Evolutionary conservation across 2,113 vertebrate species (phyloP).

Genomic region (Oenanthe melanoleuca): DNA sequence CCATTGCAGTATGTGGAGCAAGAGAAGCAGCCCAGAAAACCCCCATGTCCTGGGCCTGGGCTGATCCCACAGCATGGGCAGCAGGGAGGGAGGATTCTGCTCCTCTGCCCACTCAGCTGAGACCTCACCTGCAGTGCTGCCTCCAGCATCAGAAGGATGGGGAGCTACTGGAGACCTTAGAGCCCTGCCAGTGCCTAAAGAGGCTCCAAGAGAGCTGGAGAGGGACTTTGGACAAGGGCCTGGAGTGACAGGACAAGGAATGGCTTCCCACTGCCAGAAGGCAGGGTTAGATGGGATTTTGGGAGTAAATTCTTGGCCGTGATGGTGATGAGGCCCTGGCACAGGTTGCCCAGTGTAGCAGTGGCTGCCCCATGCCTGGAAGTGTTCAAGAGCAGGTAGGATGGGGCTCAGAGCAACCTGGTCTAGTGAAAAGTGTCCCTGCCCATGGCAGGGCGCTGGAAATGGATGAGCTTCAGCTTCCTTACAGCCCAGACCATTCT

Average conservation of each 20-base stretch:
- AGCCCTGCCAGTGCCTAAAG: background rate
- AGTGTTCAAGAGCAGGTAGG: background rate
- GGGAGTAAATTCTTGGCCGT: background rate
- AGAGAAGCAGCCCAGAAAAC: background rate
- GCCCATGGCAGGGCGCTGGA: background rate
- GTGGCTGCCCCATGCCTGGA: background rate
- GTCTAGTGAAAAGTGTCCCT: background rate
- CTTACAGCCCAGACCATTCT: background rate
- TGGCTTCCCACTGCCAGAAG: background rate
- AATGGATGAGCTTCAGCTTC: background rate
- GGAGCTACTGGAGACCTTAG: background rate
- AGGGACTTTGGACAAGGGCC: background rate
- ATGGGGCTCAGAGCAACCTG: accelerated
- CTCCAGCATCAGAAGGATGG: background rate
- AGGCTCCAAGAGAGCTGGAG: background rate
- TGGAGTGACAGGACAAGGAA: background rate
- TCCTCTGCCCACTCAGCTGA: background rate
- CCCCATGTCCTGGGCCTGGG: background rate
- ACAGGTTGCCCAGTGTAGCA: background rate
- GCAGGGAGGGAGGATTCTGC: background rate
- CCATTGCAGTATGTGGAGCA: background rate
- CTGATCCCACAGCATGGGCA: background rate
- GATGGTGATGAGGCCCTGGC: background rate
- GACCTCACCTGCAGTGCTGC: background rate
- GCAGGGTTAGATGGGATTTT: background rate